These are phyloP conservation scores for Cromileptes altivelis DNA, from an alignment of 2,113 vertebrate genomes.

Conservation along the genomic window DNA sequence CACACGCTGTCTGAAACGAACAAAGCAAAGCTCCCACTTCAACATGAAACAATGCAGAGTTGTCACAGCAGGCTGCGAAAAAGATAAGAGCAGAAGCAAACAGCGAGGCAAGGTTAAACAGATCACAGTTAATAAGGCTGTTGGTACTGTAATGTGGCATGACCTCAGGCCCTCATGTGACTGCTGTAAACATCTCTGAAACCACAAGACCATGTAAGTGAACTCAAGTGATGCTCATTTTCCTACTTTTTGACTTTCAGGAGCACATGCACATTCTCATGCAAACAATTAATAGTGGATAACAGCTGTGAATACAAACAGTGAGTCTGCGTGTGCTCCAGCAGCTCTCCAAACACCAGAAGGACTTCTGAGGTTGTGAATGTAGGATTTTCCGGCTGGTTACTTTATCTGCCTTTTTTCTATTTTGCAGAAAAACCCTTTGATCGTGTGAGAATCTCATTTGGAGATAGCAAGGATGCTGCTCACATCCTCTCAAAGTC, in stretches of 20 bases:
- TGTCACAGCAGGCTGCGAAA: conserved; percentile 2
- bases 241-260: neutral
- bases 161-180: conserved; percentile 30
- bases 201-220: neutral
- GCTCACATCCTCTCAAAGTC: conserved; percentile 42
- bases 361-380: neutral
- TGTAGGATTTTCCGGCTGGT: conserved; percentile 12
- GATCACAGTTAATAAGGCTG: neutral
- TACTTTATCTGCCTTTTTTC: neutral
- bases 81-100: conserved; percentile 16
- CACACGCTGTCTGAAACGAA: neutral
- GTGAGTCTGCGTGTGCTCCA: neutral
- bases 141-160: neutral
- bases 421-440: conserved; percentile 11
- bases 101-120: conserved; percentile 6
- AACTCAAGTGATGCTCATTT: neutral
- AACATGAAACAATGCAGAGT: conserved; percentile 12
- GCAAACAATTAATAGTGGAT: neutral
- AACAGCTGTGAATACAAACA: conserved; percentile 32
- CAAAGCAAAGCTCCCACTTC: conserved; percentile 30
- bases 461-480: neutral
- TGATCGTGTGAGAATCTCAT: conserved; percentile 33
- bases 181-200: conserved; percentile 33
- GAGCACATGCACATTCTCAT: neutral
- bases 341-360: conserved; percentile 22